Base-by-base conservation (phyloP, 2,797 vertebrate genomes). In the Onychomys torridus region DNA sequence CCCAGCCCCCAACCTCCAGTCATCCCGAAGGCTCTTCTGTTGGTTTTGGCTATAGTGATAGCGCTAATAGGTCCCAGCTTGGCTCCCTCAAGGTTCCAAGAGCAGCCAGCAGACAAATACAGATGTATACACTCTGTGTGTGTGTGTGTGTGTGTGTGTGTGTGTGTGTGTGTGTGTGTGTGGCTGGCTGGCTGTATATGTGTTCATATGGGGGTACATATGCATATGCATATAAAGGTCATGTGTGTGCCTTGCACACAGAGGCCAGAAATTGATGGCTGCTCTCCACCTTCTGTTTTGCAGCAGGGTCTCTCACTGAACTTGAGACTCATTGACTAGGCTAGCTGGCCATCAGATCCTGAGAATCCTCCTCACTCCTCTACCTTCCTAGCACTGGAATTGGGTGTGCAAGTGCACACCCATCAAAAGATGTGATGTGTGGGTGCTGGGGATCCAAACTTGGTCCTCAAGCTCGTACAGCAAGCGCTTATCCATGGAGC, bases 1-100 rank as follows among this genome's bases (percentile, higher is more conserved):
- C 14, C 11, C 0, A 2, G 55, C 27, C 46, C 16, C 49, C 19
- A 55, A 61, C 4, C 32, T 27, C 0, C 29, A n/a, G 29, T 59
- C 46, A 77, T 46, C 19, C 37, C 40, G 90, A 32, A 71, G 25
- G 63, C 57, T 89, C 52, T 76, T 69, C 76, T 65, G 76, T 27
- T 37, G 57, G 14, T 25, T 76, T 40, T 37, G 3, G 67, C 63
- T 76, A n/a, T 69, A 91, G 43, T 8, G 11, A 63, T 79, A 57
- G 79, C 29, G 29, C 59, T 83, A 82, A 57, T 14, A 32, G 9
- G 27, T 67, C 59, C 6, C 0, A 6, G 49, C 37, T 86, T 82
- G 55, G 52, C 63, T 77, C 71, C 83, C 61, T 8, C 13, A 43
- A 13, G 32, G 75, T 67, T 86, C 75, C 14, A 77, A 93, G 40